These are phyloP conservation scores for Oryzias woworae DNA, from an alignment of 2,113 vertebrate species.

Conservation along the genomic window DNA sequence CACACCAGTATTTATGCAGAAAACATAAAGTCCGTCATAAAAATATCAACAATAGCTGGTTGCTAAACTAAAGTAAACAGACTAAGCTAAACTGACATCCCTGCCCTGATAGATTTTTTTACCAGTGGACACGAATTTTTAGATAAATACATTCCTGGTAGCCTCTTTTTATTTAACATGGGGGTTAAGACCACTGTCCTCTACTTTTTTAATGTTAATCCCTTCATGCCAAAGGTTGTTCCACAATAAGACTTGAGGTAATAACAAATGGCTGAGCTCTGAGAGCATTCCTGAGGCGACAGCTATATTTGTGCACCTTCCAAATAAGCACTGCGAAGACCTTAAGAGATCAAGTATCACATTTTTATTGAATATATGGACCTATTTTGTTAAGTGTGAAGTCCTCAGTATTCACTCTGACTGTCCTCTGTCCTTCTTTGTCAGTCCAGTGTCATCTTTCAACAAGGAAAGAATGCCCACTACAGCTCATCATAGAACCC, in stretches of 20 bases:
- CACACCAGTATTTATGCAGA: too few relatives aligned
- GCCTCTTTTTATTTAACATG: slow-evolving; percentile 8
- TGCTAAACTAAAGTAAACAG: too few relatives aligned
- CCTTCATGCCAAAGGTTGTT: slow-evolving; percentile 61
- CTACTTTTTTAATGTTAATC: slow-evolving; percentile 10
- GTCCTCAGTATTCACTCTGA: slow-evolving; percentile 55
- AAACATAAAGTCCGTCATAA: too few relatives aligned
- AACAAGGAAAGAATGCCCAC: slow-evolving; percentile 70
- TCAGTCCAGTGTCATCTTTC: slow-evolving; percentile 66
- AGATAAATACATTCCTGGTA: not conserved
- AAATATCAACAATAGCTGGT: too few relatives aligned
- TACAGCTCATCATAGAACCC: slow-evolving; percentile 50
- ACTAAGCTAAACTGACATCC: too few relatives aligned
- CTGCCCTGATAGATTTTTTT: too few relatives aligned
- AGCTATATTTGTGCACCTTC: slow-evolving; percentile 74
- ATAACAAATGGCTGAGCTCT: slow-evolving; percentile 50
- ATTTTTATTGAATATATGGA: slow-evolving; percentile 68
- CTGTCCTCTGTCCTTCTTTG: slow-evolving; percentile 50
- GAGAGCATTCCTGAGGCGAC: slow-evolving; percentile 65
- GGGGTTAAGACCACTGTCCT: slow-evolving; percentile 8
- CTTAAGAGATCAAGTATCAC: slow-evolving; percentile 58
- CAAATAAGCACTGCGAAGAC: slow-evolving; percentile 57
- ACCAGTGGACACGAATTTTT: not conserved
- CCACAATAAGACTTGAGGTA: slow-evolving; percentile 56
- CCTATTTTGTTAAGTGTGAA: slow-evolving; percentile 58